These are phyloP conservation scores for Liolophura sinensis DNA, from an alignment of 1,140 invertebrate genomes.

Conservation along the genomic window DNA sequence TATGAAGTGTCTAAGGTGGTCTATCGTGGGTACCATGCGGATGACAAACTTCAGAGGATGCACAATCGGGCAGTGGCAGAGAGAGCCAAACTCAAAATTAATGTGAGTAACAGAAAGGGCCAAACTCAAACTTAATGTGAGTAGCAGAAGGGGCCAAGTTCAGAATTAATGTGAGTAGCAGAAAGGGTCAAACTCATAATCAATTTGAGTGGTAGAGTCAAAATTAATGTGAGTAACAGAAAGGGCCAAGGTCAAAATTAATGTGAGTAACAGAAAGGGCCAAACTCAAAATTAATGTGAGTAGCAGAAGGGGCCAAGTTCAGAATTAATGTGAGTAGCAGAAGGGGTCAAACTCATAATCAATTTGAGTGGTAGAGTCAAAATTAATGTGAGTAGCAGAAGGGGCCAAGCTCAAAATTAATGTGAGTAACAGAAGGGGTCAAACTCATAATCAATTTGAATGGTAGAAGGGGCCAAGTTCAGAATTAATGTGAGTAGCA, in stretches of 20 bases:
- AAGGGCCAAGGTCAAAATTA: neutral
- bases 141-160: neutral
- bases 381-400: no score
- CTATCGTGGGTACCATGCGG: constrained; percentile 53
- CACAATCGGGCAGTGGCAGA: constrained; percentile 50
- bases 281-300: constrained; percentile 1
- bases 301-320: no score
- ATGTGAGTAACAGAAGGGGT: neutral
- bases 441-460: neutral
- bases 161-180: neutral
- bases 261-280: neutral
- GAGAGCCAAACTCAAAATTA: constrained; percentile 48
- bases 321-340: neutral
- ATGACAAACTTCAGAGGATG: constrained; percentile 48
- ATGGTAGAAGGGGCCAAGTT: neutral
- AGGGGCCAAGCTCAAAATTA: neutral
- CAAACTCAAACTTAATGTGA: constrained; percentile 47
- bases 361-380: neutral
- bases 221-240: neutral
- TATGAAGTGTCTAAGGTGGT: constrained; percentile 54
- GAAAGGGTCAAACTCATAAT: no score
- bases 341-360: neutral
- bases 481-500: neutral
- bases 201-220: neutral
- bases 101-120: constrained; percentile 30